Evolutionary conservation across 2,113 vertebrate genomes (phyloP), one percentile per base, ranked within the genome.

Genomic region (Leuciscus idus): DNA sequence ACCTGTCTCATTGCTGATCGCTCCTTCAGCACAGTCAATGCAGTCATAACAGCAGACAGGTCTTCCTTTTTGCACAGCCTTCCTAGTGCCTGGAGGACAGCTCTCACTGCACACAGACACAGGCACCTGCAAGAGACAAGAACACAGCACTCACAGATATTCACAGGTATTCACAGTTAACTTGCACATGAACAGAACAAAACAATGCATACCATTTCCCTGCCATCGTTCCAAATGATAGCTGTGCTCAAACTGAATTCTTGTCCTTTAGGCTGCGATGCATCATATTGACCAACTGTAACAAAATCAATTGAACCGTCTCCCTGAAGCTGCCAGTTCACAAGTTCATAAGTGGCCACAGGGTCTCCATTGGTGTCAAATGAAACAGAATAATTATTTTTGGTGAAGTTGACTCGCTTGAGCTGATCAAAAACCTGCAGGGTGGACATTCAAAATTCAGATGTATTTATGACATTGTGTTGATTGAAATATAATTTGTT

Each of bases 311-410:
- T 66, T 21, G 23, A 66, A 4, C 93, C 92, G 46, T 55, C 80
- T 17, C 84, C 9, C 72, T 7, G 84, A 80, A 59, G 88, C 48
- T 94, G 92, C 94, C 94, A 95, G 89, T 94, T 95, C 23, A 94
- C 89, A 66, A 93, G 84, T 52, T 94, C 93, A 30, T 93, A 95
- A 10, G 7, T 84, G 52, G 93, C 92, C 73, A 91, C 86, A 55
- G 93, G 93, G 46, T 95, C 94, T 0, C 94, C 93, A 1, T 93
- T 94, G 26, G 64, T 61, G 88, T 94, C 91, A 68, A 95, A 94
- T 21, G 92, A 93, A 30, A 94, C 88, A 19, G 76, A 55, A 73
- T 93, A 91, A 70, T 92, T 91, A 72, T 93, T 94, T 10, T 15
- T 84, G 1, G 91, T 88, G 89, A 94, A 92, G 73, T 91, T 90